These are phyloP conservation scores for Cyanistes caeruleus DNA, from an alignment of 2,113 vertebrate species.

Conservation along the genomic window DNA sequence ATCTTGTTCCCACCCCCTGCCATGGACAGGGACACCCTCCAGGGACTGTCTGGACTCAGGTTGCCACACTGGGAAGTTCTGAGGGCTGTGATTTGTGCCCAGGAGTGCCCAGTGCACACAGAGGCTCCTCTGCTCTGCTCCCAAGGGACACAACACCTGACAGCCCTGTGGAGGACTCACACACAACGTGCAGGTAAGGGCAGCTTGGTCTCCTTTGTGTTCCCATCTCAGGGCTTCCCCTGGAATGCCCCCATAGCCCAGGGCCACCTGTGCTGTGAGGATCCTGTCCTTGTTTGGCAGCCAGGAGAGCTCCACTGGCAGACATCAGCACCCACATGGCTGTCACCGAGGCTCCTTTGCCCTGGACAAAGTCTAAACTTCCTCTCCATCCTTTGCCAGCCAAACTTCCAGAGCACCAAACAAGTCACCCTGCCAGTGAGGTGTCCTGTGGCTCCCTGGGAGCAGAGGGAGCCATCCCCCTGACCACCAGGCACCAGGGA, in stretches of 20 bases:
- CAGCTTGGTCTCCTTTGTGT: background rate
- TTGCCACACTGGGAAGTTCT: background rate
- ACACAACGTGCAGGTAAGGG: background rate
- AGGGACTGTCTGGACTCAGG: background rate
- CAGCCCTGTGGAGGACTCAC: accelerated
- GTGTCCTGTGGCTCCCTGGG: background rate
- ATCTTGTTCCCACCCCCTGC: background rate
- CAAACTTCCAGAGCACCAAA: background rate
- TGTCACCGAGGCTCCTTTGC: background rate
- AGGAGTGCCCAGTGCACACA: accelerated
- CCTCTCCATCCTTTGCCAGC: background rate
- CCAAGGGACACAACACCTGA: background rate
- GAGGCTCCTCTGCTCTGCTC: background rate
- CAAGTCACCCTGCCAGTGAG: background rate
- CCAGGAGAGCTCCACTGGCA: background rate
- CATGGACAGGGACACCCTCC: background rate
- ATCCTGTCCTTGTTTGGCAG: background rate
- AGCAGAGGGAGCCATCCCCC: background rate
- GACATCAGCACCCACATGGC: background rate
- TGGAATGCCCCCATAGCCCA: background rate
- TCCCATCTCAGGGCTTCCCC: background rate
- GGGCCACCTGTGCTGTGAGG: background rate
- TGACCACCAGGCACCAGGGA: background rate
- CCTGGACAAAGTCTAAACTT: conserved; percentile 20
- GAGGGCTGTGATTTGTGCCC: background rate